phyloP scores from a whole-genome alignment of 2,113 vertebrate genomes.

The Triplophysa siluroides region DNA sequence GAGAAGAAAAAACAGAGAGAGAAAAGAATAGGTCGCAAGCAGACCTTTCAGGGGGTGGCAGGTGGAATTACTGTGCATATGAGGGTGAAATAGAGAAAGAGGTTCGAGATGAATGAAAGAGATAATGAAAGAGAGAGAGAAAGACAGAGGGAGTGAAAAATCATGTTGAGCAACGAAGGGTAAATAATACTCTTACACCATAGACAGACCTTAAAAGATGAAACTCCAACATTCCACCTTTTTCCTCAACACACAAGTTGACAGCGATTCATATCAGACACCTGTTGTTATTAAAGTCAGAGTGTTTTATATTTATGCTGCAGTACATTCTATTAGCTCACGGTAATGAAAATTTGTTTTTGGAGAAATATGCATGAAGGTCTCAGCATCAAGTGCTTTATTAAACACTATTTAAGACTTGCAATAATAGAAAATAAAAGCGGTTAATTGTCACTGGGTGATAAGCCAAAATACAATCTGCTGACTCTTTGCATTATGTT shows the following conservation, averaged over 20 bases:
- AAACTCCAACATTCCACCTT: not conserved
- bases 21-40: slow-evolving; percentile 7
- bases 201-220: not conserved
- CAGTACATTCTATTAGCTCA: too few relatives aligned
- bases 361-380: too few relatives aligned
- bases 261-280: not conserved
- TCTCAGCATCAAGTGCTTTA: too few relatives aligned
- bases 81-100: slow-evolving; percentile 55
- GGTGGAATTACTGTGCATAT: slow-evolving; percentile 41
- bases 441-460: too few relatives aligned
- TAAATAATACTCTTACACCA: slow-evolving; percentile 29
- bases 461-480: too few relatives aligned
- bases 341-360: too few relatives aligned
- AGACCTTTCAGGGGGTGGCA: slow-evolving; percentile 36
- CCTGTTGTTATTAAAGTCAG: too few relatives aligned
- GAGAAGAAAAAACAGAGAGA: slow-evolving; percentile 19
- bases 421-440: too few relatives aligned
- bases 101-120: slow-evolving; percentile 11
- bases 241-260: too few relatives aligned
- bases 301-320: too few relatives aligned
- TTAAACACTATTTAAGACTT: too few relatives aligned
- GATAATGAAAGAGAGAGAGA: slow-evolving; percentile 24
- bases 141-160: not conserved
- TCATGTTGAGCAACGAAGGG: slow-evolving; percentile 21
- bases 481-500: too few relatives aligned